A percentile compares a stretch with the other conserved stretches of the same genome.
phyloP scores from a whole-genome alignment of 2,113 vertebrate species.

The Ceyx cyanopectus region DNA sequence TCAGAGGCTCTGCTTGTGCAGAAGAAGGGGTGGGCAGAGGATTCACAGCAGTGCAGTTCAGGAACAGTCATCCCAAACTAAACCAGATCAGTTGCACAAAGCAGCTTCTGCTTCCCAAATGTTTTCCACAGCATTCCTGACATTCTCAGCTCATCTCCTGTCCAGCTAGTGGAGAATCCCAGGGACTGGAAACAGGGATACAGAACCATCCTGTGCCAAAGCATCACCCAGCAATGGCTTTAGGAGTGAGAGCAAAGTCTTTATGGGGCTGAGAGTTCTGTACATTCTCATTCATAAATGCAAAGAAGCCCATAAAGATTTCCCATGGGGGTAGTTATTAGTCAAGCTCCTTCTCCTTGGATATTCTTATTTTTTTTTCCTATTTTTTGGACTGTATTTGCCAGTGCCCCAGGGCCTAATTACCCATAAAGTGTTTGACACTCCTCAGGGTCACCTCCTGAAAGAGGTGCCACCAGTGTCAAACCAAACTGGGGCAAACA shows the following conservation, averaged over 20 bases:
- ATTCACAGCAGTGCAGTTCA: background rate
- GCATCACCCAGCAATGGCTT: accelerated
- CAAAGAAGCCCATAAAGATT: background rate
- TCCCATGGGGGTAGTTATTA: background rate
- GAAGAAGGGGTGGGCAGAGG: background rate
- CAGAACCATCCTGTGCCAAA: background rate
- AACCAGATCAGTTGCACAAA: background rate
- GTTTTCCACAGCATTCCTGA: background rate
- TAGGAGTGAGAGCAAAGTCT: background rate
- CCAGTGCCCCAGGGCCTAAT: background rate
- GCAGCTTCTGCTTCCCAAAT: accelerated
- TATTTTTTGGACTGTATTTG: background rate
- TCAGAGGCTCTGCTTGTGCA: background rate
- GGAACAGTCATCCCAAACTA: background rate
- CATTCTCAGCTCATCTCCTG: background rate
- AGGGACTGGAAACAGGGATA: background rate
- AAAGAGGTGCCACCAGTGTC: background rate
- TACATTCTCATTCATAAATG: background rate
- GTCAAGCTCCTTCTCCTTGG: background rate
- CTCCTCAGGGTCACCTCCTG: background rate
- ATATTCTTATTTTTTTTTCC: background rate
- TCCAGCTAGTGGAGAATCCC: background rate
- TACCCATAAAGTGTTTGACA: background rate
- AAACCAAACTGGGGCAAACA: background rate
- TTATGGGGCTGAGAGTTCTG: background rate